Evolutionary conservation across 2,888 invertebrate species (phyloP), one percentile per base, ranked within the genome.

Genomic region (Mamestra brassicae): DNA sequence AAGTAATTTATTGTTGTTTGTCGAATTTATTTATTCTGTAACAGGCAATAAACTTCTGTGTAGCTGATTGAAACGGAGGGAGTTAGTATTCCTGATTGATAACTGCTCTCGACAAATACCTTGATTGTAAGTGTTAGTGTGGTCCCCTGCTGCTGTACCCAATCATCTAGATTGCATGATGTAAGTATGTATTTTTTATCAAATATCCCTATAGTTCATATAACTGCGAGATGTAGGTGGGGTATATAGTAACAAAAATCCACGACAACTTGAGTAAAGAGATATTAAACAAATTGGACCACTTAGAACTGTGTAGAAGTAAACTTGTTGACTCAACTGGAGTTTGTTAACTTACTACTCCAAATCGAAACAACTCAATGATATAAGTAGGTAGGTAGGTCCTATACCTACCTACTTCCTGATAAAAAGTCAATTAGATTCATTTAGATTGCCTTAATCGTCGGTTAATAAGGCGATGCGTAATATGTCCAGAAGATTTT

Each of bases 21-120:
- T 15, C 17, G 26, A 26, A 26, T 26, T 26, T 26, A 26, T 26
- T 26, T 26, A 26, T 15, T 38, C 26, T 3, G n/a, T 34, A 50
- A 34, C 11, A 38, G 52, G 36, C 38, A 50, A 26, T 26, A 26
- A 26, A 26, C 26, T 26, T 26, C 26, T 47, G 55, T 17, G 3
- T 54, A 38, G 10, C 10, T 57, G 36, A 69, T 63, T 60, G 57
- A 62, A 65, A 57, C 42, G 65, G 26, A 66, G 26, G 38, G 7
- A 69, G 47, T 76, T 36, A 11, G 15, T 65, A 36, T 38, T 66
- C 10, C 47, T 57, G 61, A 80, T 68, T 75, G 42, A 60, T 58
- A 55, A 50, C 36, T 34, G 38, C 64, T 65, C 60, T 65, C 47
- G 47, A 10, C 36, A 64, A 52, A 71, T 64, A 54, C 6, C 10